Evolutionary conservation across 2,113 vertebrate species (phyloP).

Genomic region (Alethe castanea): DNA sequence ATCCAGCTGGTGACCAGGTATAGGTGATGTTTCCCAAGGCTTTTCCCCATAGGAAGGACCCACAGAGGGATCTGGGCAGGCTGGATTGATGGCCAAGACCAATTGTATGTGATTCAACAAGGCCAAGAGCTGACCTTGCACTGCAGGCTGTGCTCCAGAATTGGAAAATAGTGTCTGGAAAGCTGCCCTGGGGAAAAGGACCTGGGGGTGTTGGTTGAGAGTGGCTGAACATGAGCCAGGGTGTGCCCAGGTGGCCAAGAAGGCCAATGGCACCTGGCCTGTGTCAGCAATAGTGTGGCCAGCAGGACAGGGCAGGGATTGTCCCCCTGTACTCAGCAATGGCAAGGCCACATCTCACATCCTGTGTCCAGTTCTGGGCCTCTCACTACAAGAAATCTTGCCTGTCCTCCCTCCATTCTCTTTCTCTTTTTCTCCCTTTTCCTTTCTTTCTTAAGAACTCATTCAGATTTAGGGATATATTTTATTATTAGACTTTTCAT

Average conservation of each 20-base stretch:
- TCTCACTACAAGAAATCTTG: background rate
- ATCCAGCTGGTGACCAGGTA: rapidly evolving
- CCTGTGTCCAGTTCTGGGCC: background rate
- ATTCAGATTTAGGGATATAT: background rate
- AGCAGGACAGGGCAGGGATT: background rate
- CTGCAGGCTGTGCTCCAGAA: background rate
- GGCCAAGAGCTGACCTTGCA: background rate
- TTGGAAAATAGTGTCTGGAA: background rate
- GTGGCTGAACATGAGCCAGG: background rate
- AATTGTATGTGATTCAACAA: background rate
- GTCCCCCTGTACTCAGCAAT: rapidly evolving
- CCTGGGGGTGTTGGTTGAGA: rapidly evolving
- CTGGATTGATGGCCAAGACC: background rate
- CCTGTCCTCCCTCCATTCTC: background rate
- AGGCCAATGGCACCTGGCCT: background rate
- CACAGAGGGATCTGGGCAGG: background rate
- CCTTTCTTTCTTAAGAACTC: background rate
- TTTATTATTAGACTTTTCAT: background rate
- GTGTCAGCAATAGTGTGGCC: rapidly evolving
- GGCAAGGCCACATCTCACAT: background rate
- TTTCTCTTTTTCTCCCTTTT: background rate
- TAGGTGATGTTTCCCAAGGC: background rate
- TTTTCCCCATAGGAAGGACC: background rate
- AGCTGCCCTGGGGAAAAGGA: background rate
- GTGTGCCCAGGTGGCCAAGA: background rate